Evolutionary conservation across 2,888 invertebrate species (phyloP), one percentile per base, ranked within the genome.

Genomic region (Stenoptilia bipunctidactyla): DNA sequence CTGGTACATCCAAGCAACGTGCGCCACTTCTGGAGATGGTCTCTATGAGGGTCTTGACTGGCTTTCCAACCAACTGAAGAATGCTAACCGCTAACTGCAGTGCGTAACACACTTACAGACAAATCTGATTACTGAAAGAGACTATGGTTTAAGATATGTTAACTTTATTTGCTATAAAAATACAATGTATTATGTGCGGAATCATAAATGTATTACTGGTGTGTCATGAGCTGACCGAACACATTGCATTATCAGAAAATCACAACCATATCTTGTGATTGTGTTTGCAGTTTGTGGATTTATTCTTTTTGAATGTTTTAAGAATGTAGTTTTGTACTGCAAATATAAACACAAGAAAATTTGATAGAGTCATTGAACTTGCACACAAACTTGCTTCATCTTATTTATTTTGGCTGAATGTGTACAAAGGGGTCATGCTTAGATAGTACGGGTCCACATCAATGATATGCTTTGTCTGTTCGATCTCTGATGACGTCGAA

Each of bases 51-150:
- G 98, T 58, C 92, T 99, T 63, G 98, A 99, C 87, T 99, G 98
- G 99, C 93, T 99, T 76, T 97, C 97, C 86, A 98, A 97, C 88
- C 96, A 97, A 87, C 90, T 99, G 74, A 98, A 98, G 89, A 98
- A 97, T 86, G 94, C 95, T 86, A 95, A 94, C 88, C 96, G 95
- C 90, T 96, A 95, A 91, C 84, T 59, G 59, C 57, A 14, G 67
- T 61, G 73, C 68, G 59, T 62, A 55, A 55, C 63, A 58, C 34
- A 66, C 67, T 59, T 62, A 58, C 72, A 69, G 63, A 69, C 67
- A 60, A 66, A 74, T 74, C 72, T 73, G 74, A 79, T 72, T 65
- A 77, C 69, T 75, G 69, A 77, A 75, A 79, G 77, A 83, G 82
- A 82, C 83, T 83, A 83, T 83, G 76, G 80, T 82, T 82, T 83